Base-by-base conservation (phyloP, 1,140 invertebrate species). In the Eciton burchellii region DNA sequence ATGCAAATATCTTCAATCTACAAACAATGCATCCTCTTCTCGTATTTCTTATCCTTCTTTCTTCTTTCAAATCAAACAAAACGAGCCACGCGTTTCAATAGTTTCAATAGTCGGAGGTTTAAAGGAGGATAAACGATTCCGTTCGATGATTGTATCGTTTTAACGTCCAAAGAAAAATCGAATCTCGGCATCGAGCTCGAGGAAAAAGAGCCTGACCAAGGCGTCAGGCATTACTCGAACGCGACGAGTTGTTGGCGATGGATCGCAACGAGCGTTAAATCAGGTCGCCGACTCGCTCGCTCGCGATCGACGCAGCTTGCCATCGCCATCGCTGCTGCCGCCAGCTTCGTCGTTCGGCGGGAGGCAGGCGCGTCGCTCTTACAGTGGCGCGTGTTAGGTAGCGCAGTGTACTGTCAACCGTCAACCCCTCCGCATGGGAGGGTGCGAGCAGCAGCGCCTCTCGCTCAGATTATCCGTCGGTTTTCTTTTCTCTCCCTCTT, bases 391-490 rank as follows among this genome's bases (percentile, higher is more conserved):
- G 57, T 66, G 77, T 65, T 52, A 19, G 63, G 49, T 63, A 57
- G 83, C 77, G 81, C 85, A 88, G 86, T 88, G 63, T 43, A 77
- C 29, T 52, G 83, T 65, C 29, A 76, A 84, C 86, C 76, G 85
- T 84, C 83, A 87, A 88, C 85, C 86, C 85, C 43, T 73, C 49
- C 76, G 56, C 12, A 82, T 35, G 45, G 14, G 19, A 35, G 68
- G 54, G 65, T 60, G 57, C 41, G 56, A 9, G 43, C 41, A 41
- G 8, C 14, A 14, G 56, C 70, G n/a, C 29, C 29, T n/a, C 9
- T 24, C 4, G 6, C 52, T 71, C 29, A 12, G 24, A 54, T 72
- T 21, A 3, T n/a, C 8, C 29, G 19, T 72, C 29, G 11, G 26
- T 71, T 14, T 35, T 35, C 35, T 35, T 35, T 35, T 35, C 35